A percentile compares a stretch with the other conserved stretches of the same genome.
phyloP scores from a whole-genome alignment of 2,888 invertebrate species.

The Andrena bicolor region DNA sequence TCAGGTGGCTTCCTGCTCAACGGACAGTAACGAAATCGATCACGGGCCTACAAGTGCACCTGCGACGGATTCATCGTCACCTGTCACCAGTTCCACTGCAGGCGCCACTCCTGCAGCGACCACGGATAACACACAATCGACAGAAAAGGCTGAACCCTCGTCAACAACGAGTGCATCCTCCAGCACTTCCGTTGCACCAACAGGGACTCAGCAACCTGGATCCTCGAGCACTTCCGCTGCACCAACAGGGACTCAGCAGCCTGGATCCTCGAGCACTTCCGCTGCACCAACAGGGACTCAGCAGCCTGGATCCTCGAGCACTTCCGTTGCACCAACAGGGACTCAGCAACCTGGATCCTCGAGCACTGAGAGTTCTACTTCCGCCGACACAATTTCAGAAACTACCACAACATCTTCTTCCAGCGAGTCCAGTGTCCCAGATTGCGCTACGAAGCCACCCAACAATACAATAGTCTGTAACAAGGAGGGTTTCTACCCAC shows the following conservation, averaged over 20 bases:
- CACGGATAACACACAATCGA: background rate
- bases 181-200: constrained; percentile 7
- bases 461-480: constrained; percentile 84
- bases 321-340: background rate
- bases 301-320: constrained; percentile 41
- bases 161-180: background rate
- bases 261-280: constrained; percentile 40
- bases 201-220: constrained; percentile 26
- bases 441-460: constrained; percentile 55
- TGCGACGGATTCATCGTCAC: constrained; percentile 3
- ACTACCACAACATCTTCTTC: constrained; percentile 34
- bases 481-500: constrained; percentile 88
- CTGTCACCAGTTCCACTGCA: constrained; percentile 6
- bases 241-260: constrained; percentile 3
- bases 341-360: constrained; percentile 38
- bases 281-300: background rate
- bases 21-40: constrained; percentile 55
- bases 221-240: constrained; percentile 32
- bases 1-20: constrained; percentile 74
- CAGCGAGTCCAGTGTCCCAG: constrained; percentile 36
- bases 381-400: background rate
- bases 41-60: constrained; percentile 49
- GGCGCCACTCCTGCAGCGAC: constrained; percentile 21
- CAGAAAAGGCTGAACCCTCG: constrained; percentile 8
- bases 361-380: constrained; percentile 24